These are phyloP conservation scores for Varanus salvator DNA, from an alignment of 2,113 vertebrate genomes.

Conservation along the genomic window DNA sequence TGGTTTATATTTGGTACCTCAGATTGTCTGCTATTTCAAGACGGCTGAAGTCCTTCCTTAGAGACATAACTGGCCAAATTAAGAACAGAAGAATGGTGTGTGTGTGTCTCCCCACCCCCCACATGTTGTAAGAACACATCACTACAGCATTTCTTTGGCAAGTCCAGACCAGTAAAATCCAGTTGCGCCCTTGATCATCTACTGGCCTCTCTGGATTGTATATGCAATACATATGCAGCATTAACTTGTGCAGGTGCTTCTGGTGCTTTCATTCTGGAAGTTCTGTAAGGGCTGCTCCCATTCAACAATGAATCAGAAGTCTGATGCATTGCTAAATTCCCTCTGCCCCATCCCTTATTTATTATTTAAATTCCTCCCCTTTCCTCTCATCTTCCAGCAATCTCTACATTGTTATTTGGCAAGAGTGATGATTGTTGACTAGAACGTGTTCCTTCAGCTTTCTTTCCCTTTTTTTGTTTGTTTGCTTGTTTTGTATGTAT, in stretches of 20 bases:
- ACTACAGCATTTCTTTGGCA: background rate
- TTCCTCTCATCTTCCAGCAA: slow-evolving; percentile 9
- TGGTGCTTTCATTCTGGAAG: rapidly evolving
- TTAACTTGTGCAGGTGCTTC: rapidly evolving
- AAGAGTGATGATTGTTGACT: slow-evolving; percentile 55
- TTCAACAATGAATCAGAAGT: background rate
- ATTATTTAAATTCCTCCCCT: background rate
- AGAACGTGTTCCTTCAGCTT: slow-evolving; percentile 65
- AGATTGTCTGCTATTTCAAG: background rate
- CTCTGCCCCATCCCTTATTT: background rate
- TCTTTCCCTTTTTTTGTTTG: slow-evolving; percentile 61
- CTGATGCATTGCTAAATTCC: background rate
- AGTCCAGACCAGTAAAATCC: background rate
- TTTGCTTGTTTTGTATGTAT: slow-evolving; percentile 11
- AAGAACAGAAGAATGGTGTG: rapidly evolving
- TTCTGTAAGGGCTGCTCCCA: background rate
- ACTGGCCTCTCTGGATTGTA: rapidly evolving
- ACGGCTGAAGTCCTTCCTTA: rapidly evolving
- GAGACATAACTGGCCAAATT: rapidly evolving
- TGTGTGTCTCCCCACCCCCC: rapidly evolving
- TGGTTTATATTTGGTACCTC: rapidly evolving
- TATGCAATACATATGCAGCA: background rate
- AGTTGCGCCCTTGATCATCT: background rate
- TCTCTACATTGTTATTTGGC: slow-evolving; percentile 29
- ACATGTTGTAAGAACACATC: rapidly evolving